Percentiles rank a stretch among this genome's conserved stretches.
phyloP scores from a whole-genome alignment of 2,888 invertebrate genomes.

The Thereva nobilitata region DNA sequence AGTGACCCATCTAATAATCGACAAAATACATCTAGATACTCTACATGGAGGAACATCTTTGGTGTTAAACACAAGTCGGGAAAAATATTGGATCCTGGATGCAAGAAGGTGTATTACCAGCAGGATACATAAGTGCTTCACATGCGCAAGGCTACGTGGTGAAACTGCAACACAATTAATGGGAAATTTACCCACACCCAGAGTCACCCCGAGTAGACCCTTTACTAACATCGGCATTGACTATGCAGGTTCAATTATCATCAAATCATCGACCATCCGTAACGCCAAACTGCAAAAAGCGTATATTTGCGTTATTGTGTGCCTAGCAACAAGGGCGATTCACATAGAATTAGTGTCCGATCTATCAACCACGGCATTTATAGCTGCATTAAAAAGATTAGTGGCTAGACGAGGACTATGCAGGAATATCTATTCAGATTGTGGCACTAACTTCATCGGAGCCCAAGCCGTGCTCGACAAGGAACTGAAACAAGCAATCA shows the following conservation, averaged over 20 bases:
- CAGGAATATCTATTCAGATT: neutral
- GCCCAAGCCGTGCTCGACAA: no score
- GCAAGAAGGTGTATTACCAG: neutral
- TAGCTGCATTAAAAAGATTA: neutral
- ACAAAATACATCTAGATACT: neutral
- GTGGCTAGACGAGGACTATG: conserved; percentile 2
- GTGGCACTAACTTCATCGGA: neutral
- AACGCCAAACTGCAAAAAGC: neutral
- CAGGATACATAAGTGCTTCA: neutral
- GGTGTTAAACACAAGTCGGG: neutral
- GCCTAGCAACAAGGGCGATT: neutral
- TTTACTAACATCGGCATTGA: neutral
- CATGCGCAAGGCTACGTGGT: neutral
- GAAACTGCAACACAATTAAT: neutral
- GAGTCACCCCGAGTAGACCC: neutral
- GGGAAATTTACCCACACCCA: neutral
- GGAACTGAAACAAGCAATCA: neutral
- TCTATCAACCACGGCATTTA: neutral
- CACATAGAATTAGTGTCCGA: neutral
- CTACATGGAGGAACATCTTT: neutral
- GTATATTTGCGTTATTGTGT: neutral
- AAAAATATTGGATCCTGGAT: conserved; percentile 6
- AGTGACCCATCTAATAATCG: neutral
- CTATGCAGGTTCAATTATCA: neutral
- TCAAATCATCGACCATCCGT: neutral